These are phyloP conservation scores for Coranthus polyacanthus DNA, from an alignment of 2,797 vertebrate genomes.

Conservation along the genomic window DNA sequence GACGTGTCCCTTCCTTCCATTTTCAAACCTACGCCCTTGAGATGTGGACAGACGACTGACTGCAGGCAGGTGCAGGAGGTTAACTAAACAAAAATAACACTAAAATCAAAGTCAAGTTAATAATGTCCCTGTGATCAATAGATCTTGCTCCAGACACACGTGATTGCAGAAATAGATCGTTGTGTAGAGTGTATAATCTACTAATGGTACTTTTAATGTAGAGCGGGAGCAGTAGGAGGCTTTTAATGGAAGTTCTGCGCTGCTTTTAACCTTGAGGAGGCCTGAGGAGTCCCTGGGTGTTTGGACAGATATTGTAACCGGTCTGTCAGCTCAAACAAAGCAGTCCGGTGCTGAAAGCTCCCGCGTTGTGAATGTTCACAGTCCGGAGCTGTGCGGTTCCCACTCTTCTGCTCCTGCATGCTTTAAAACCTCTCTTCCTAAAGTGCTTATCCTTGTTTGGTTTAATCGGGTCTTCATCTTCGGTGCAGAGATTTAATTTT, in stretches of 20 bases:
- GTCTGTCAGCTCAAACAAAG: constrained; percentile 3
- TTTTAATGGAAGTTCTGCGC: constrained; percentile 2
- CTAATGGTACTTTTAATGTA: neutral
- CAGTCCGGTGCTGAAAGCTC: constrained; percentile 1
- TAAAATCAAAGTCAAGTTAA: too few relatives aligned
- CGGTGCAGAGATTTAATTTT: neutral
- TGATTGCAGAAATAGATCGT: too few relatives aligned
- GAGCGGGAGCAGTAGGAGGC: neutral
- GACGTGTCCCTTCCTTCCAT: too few relatives aligned
- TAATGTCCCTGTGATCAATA: too few relatives aligned
- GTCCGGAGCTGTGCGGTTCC: neutral
- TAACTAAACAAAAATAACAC: too few relatives aligned
- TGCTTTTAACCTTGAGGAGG: constrained; percentile 17
- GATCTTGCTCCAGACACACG: too few relatives aligned
- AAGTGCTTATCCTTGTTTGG: constrained; percentile 2
- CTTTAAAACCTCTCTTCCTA: neutral
- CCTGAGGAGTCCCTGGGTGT: neutral
- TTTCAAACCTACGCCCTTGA: too few relatives aligned
- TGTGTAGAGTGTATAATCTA: too few relatives aligned
- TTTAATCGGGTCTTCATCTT: neutral
- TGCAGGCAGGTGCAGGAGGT: too few relatives aligned
- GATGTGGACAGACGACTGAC: too few relatives aligned
- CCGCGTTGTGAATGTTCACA: neutral
- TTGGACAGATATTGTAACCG: neutral
- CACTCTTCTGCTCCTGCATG: too few relatives aligned